Percentiles rank a stretch among this genome's conserved stretches.
Conservation (phyloP, 2,888 invertebrate species). For the Noctuana brunneofusca region DNA sequence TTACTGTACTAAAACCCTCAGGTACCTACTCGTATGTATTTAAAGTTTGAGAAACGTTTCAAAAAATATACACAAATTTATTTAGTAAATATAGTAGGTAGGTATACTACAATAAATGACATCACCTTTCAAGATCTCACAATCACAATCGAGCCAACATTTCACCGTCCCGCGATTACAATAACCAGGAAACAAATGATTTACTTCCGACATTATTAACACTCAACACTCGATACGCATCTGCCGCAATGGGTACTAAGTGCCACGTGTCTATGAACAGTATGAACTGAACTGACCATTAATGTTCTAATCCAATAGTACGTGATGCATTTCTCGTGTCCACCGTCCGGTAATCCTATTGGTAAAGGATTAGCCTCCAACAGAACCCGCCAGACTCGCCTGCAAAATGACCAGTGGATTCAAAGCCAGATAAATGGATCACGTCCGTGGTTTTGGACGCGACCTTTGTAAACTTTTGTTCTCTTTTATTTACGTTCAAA, state of each 20-base stretch:
- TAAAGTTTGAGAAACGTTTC: background rate
- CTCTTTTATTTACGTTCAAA: background rate
- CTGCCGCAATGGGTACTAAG: constrained; percentile 8
- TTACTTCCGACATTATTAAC: constrained; percentile 26
- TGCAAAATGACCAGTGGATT: constrained; percentile 51
- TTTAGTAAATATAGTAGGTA: background rate
- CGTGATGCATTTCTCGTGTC: constrained; percentile 69
- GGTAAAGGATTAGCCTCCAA: constrained; percentile 59
- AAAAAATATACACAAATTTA: background rate
- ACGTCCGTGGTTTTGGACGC: constrained; percentile 7
- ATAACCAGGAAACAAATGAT: constrained; percentile 36
- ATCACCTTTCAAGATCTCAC: constrained; percentile 11
- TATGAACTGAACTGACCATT: constrained; percentile 52
- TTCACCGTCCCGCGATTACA: constrained; percentile 22
- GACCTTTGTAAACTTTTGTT: background rate
- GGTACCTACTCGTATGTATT: no score
- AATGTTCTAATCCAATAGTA: constrained; percentile 63
- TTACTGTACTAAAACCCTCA: no score
- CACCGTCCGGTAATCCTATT: constrained; percentile 63
- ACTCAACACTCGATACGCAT: constrained; percentile 18
- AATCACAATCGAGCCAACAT: constrained; percentile 7
- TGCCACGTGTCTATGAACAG: constrained; percentile 45
- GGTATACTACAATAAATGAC: background rate
- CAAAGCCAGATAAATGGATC: constrained; percentile 32
- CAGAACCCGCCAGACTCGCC: constrained; percentile 30